Percentiles rank a stretch among this genome's conserved stretches.
Evolutionary conservation across 2,888 invertebrate species (phyloP).

Genomic region (Ditula angustiorana): DNA sequence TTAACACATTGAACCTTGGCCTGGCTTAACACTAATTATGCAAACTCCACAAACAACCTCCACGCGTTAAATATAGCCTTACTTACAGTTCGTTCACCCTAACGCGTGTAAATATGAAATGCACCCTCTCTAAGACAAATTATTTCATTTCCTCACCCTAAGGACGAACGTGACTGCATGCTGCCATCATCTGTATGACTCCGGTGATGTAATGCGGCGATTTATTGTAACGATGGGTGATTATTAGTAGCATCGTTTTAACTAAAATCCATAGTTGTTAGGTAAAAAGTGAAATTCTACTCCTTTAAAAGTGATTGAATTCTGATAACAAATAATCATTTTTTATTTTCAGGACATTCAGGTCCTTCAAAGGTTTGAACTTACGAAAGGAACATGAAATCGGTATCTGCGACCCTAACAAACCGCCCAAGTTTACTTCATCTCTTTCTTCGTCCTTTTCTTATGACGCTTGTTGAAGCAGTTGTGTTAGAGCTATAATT

Average conservation of each 20-base stretch:
- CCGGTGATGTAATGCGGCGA: constrained; percentile 64
- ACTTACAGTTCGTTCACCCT: constrained; percentile 71
- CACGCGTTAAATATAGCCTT: constrained; percentile 37
- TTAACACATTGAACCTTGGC: constrained; percentile 16
- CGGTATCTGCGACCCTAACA: no score
- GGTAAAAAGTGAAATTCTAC: constrained; percentile 4
- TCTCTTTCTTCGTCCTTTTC: no score
- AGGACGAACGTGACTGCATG: constrained; percentile 78
- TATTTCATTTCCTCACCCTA: constrained; percentile 83
- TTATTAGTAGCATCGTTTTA: constrained; percentile 49
- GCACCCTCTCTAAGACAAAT: constrained; percentile 84
- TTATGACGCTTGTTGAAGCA: no score
- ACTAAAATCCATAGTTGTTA: constrained; percentile 26
- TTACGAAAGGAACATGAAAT: no score
- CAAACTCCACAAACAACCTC: constrained; percentile 12
- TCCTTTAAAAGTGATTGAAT: no score
- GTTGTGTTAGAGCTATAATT: no score
- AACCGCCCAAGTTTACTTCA: no score
- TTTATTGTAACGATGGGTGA: constrained; percentile 66
- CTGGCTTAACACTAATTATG: constrained; percentile 22
- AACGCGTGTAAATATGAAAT: constrained; percentile 76
- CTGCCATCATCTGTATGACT: constrained; percentile 69
- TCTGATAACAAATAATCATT: no score
- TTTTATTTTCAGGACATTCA: no score
- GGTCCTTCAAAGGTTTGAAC: no score